Percentiles rank a stretch among this genome's conserved stretches.
These are phyloP conservation scores for Alectoris magna DNA, from an alignment of 2,797 vertebrate species.

Conservation along the genomic window DNA sequence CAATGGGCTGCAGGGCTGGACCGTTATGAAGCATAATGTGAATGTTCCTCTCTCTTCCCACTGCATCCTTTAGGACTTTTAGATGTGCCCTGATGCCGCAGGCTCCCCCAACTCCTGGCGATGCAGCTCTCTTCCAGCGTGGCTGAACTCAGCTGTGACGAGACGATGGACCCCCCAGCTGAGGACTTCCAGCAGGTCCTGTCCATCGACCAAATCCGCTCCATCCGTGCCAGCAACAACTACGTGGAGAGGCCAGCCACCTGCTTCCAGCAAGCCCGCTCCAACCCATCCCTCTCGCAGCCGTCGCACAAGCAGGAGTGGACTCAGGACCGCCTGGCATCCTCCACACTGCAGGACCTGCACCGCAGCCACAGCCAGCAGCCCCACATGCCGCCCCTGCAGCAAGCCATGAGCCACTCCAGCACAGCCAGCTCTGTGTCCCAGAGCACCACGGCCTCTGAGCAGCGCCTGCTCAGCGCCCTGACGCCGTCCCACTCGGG, in stretches of 20 bases:
- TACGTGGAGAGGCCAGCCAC: constrained; percentile 91
- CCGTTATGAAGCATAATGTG: rapidly evolving
- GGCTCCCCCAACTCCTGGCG: constrained; percentile 53
- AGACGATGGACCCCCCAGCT: constrained; percentile 84
- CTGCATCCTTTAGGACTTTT: constrained; percentile 77
- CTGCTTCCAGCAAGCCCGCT: constrained; percentile 80
- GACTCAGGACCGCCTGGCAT: constrained; percentile 81
- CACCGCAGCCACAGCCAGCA: constrained; percentile 89
- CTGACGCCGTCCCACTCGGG: constrained; percentile 88
- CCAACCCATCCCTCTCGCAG: constrained; percentile 85
- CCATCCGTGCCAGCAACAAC: constrained; percentile 94
- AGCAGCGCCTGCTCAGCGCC: constrained; percentile 90
- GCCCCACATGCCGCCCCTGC: constrained; percentile 85
- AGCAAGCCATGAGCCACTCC: constrained; percentile 90
- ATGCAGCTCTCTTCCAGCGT: constrained; percentile 77
- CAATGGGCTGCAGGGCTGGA: neutral
- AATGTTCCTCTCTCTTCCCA: neutral
- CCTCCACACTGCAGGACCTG: constrained; percentile 77
- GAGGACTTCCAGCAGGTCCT: constrained; percentile 92
- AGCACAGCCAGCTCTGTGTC: constrained; percentile 95
- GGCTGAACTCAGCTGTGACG: constrained; percentile 72
- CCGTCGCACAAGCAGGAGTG: constrained; percentile 78
- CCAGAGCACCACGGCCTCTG: constrained; percentile 90
- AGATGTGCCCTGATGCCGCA: constrained; percentile 88
- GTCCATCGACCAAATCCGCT: constrained; percentile 93